A percentile compares a stretch with the other conserved stretches of the same genome.
Evolutionary conservation across 2,797 vertebrate genomes (phyloP).

Genomic region (Champsocephalus esox): DNA sequence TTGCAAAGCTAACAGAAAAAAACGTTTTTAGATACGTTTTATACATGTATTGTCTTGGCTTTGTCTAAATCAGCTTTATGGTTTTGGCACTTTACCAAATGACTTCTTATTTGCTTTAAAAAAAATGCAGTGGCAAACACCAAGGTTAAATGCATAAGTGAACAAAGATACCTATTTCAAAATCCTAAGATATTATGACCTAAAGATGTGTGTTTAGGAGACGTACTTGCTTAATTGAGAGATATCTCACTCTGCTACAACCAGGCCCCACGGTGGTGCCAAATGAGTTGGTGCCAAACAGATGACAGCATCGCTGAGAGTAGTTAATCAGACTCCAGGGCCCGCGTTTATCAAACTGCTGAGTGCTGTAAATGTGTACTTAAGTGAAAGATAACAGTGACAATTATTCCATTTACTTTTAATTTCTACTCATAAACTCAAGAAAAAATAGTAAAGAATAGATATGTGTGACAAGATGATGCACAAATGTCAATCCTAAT

Average conservation of each 20-base stretch:
- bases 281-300: conserved; percentile 43
- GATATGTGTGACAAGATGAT: neutral
- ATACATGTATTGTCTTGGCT: conserved; percentile 14
- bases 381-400: neutral
- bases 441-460: neutral
- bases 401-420: neutral
- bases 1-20: conserved; percentile 2
- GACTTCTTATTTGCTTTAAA: neutral
- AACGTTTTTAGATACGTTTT: conserved; percentile 22
- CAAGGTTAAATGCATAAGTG: neutral
- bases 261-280: conserved; percentile 15
- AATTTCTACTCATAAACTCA: neutral
- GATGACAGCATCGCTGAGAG: conserved; percentile 22
- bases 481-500: neutral
- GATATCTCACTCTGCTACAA: neutral
- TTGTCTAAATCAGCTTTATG: neutral
- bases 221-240: neutral
- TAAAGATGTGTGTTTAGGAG: conserved; percentile 4
- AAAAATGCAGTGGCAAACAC: neutral
- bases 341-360: neutral
- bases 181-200: neutral
- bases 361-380: conserved; percentile 6
- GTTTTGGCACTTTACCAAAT: too few species aligned
- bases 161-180: neutral
- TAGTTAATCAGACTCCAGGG: conserved; percentile 17